These are phyloP conservation scores for Frankliniella intonsa DNA, from an alignment of 2,888 invertebrate genomes.

Conservation along the genomic window DNA sequence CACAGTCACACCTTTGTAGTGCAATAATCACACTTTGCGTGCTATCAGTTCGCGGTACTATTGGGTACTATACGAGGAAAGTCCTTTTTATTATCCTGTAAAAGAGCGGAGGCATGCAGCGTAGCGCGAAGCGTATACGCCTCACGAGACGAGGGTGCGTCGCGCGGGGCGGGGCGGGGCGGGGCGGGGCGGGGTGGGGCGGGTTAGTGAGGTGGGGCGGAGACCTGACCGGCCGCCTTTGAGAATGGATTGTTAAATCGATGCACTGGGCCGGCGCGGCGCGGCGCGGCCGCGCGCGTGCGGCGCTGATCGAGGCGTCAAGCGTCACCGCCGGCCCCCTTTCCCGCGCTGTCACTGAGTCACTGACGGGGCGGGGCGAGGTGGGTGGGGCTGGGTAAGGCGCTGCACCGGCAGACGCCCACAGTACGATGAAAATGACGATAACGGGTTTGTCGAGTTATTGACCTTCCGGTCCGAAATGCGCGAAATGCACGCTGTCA, in stretches of 20 bases:
- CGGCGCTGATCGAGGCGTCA: neutral
- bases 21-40: too few species aligned
- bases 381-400: neutral
- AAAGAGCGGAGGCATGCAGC: too few species aligned
- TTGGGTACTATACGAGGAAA: too few species aligned
- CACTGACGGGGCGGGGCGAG: neutral
- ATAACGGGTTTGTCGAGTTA: neutral
- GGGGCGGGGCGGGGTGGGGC: neutral
- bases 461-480: neutral
- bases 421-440: neutral
- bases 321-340: neutral
- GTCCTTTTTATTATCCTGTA: too few species aligned
- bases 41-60: too few species aligned
- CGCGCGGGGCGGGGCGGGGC: neutral
- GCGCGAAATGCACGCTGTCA: neutral
- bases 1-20: too few species aligned
- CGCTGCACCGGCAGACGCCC: neutral
- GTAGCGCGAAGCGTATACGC: too few species aligned
- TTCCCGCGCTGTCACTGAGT: neutral
- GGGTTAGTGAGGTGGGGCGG: neutral
- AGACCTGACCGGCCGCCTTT: neutral
- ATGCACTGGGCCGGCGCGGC: neutral
- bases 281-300: neutral
- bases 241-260: constrained; percentile 12
- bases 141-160: neutral